Base-by-base conservation (phyloP, 2,888 invertebrate species). In the Cheilosia grossa region DNA sequence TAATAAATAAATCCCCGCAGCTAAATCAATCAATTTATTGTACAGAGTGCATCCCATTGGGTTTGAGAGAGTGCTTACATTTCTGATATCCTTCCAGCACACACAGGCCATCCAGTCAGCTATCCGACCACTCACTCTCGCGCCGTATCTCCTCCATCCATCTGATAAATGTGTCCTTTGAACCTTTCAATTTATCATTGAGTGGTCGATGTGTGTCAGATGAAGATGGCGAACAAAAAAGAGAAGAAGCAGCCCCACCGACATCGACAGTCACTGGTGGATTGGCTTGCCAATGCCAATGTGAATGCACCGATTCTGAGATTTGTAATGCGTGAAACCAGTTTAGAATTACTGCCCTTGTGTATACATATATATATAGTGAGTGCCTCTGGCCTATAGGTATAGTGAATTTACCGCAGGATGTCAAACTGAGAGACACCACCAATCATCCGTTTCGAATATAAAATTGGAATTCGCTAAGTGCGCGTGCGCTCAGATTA, bases 111-210 rank as follows among this genome's bases (percentile, higher is more conserved):
- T 17, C 21, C 47, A 56, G 44, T 49, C 53, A 58, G 63, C 69
- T 21, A 78, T 44, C 66, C 73, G 49, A 74, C 75, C 75, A 81
- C 66, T 85, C 85, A 85, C 85, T 85, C 85, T 81, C 80, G 75
- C 75, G 66, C 81, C 70, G 85, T 85, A 85, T 85, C 85, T 85
- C 64, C 77, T 81, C 64, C 85, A 85, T 85, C 85, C 77, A 85
- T 85, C 80, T 85, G 85, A 85, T 85, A 85, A 85, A 85, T 85
- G 85, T 85, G 85, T 85, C 85, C 85, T 85, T 85, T 85, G 85
- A 85, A 85, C 85, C 81, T 85, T 85, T 85, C 85, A 81, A 85
- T 85, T 85, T 85, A 85, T 85, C 85, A 85, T 85, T 85, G 85
- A 85, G 75, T 85, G 85, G 75, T 85, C 85, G 81, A 85, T 81